These are phyloP conservation scores for Lemur catta DNA, from an alignment of 2,797 vertebrate species.

Conservation along the genomic window DNA sequence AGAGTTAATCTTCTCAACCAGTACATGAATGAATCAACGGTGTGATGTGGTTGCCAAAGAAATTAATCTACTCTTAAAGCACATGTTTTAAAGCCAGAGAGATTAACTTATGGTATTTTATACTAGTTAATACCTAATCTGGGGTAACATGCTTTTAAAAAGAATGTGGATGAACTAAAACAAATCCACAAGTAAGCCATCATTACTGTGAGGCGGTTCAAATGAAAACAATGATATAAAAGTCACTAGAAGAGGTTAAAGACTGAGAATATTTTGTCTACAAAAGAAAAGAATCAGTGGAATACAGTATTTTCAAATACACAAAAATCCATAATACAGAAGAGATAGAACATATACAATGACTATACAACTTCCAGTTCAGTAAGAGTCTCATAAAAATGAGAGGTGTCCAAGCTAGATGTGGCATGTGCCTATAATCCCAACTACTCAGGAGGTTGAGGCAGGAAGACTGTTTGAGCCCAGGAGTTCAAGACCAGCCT, in stretches of 20 bases:
- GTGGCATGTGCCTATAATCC: neutral
- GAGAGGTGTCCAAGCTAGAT: neutral
- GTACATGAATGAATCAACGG: slow-evolving; percentile 13
- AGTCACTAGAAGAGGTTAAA: neutral
- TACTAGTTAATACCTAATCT: neutral
- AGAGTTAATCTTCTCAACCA: neutral
- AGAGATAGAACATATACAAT: neutral
- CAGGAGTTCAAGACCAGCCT: neutral
- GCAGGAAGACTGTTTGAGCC: neutral
- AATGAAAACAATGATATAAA: neutral
- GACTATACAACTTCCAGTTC: slow-evolving; percentile 21
- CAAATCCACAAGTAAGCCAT: slow-evolving; percentile 4
- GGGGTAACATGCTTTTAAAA: neutral
- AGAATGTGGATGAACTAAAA: neutral
- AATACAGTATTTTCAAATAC: slow-evolving; percentile 16
- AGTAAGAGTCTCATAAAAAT: neutral
- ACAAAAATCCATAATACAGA: neutral
- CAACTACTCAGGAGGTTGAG: neutral
- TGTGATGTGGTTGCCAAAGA: neutral
- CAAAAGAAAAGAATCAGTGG: neutral
- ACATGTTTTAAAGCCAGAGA: neutral
- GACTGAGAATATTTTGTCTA: slow-evolving; percentile 16
- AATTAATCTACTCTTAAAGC: neutral
- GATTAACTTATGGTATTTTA: neutral
- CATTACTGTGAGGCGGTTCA: neutral